Base-by-base conservation (phyloP, 2,113 vertebrate genomes). In the Oceanites oceanicus region DNA sequence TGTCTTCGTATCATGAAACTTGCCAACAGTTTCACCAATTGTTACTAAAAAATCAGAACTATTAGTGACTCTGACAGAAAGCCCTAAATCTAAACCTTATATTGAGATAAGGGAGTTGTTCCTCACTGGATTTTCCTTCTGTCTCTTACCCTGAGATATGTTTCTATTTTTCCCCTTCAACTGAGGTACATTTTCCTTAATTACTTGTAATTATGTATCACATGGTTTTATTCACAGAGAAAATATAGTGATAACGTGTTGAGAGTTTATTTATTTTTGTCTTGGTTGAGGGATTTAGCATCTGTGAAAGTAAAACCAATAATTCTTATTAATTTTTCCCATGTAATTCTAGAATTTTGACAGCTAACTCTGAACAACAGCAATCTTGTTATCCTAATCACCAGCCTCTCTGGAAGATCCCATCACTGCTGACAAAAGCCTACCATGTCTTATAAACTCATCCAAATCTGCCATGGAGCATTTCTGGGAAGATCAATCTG, bases 351-450 rank as follows among this genome's bases (percentile, higher is more conserved):
- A 0, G 44, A 52, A 82, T 70, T 53, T 78, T 73, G 67, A 93
- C 78, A 94, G 50, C 58, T 79, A 85, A 61, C 34, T 80, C 77
- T 66, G 77, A 92, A 73, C 30, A 87, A 44, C 30, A 72, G 49
- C 74, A 86, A 68, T 79, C 74, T 79, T 71, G 38, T 86, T 79
- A 58, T 23, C 74, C 45, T 88, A 73, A 91, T 90, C 62, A 87
- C 21, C 56, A 86, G 25, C 23, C 45, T 65, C 71, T 63, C 67
- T 22, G 77, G 40, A 92, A 94, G n/a, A 71, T 62, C 45, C 71
- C 29, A 29, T 53, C 63, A 27, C 29, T 44, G 29, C 50, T 63
- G 72, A 88, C 52, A 92, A 93, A 96, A 92, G 34, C 50, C 56
- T 62, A 72, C n/a, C 0, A 0, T 11, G 16, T 19, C 56, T 84